A percentile compares a stretch with the other conserved stretches of the same genome.
Conservation (phyloP, 2,113 vertebrate species). For the Hippocampus barbouri region DNA sequence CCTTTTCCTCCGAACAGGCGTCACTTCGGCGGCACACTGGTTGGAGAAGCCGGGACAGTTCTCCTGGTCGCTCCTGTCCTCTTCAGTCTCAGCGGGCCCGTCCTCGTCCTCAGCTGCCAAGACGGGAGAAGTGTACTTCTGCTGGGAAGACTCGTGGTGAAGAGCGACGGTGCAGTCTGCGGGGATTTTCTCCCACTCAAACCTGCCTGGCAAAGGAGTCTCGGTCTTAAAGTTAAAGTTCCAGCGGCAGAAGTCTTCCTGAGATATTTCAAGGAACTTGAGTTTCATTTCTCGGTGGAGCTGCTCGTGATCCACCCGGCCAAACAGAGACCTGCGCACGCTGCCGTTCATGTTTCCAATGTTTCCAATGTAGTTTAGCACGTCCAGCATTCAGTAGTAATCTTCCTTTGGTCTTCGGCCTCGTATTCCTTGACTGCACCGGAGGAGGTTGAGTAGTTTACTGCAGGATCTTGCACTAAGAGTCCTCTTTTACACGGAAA, state of each 20-base stretch:
- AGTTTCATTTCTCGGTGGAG: slow-evolving; percentile 75
- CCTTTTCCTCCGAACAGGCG: slow-evolving; percentile 47
- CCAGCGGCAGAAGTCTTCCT: slow-evolving; percentile 81
- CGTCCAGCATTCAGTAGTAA: neutral
- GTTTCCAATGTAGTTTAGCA: neutral
- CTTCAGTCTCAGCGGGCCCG: neutral
- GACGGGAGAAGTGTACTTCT: neutral
- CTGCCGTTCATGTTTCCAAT: slow-evolving; percentile 37
- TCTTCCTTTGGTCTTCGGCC: no score
- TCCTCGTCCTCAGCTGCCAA: neutral
- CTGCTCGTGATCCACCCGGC: slow-evolving; percentile 83
- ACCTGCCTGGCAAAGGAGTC: slow-evolving; percentile 74
- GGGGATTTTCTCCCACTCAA: slow-evolving; percentile 77
- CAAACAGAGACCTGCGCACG: slow-evolving; percentile 79
- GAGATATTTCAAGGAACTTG: slow-evolving; percentile 73
- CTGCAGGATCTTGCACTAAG: no score
- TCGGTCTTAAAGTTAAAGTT: slow-evolving; percentile 85
- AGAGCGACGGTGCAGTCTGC: slow-evolving; percentile 60
- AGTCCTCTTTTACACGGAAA: neutral
- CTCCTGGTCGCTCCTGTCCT: slow-evolving; percentile 62
- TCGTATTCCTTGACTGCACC: no score
- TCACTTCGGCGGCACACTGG: slow-evolving; percentile 39
- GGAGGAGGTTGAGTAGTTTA: no score
- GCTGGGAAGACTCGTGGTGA: slow-evolving; percentile 66
- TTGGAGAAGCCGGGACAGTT: slow-evolving; percentile 66